These are phyloP conservation scores for Phortica variegata DNA, from an alignment of 1,140 invertebrate genomes.

Conservation along the genomic window DNA sequence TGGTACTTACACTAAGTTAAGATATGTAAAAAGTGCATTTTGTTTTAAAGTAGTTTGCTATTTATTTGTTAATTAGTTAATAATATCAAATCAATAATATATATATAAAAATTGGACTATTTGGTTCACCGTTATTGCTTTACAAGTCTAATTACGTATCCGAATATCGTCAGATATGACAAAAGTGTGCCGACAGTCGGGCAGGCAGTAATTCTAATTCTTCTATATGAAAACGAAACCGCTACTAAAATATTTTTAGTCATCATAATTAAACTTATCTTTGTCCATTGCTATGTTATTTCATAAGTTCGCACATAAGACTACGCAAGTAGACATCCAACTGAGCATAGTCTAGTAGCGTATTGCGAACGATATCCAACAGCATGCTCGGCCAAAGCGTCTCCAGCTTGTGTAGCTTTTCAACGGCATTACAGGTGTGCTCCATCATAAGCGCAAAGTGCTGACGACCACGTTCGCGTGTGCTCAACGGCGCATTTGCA, in stretches of 20 bases:
- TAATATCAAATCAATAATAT: conserved; percentile 53
- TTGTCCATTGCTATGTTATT: too few species aligned
- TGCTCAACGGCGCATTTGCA: conserved; percentile 59
- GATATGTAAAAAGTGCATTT: background rate
- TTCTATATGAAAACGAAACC: too few species aligned
- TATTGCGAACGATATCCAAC: conserved; percentile 71
- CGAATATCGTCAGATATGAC: too few species aligned
- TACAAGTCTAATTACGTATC: conserved; percentile 19
- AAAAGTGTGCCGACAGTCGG: too few species aligned
- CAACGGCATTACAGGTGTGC: conserved; percentile 70
- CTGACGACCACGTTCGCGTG: conserved; percentile 69
- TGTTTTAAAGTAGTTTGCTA: conserved; percentile 13
- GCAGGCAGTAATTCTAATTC: too few species aligned
- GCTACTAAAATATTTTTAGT: too few species aligned
- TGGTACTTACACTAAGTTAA: too few species aligned
- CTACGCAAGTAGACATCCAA: conserved; percentile 75
- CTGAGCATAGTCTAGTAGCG: conserved; percentile 74
- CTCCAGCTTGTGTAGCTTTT: conserved; percentile 72
- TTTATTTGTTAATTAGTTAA: conserved; percentile 24
- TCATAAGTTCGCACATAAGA: conserved; percentile 51
- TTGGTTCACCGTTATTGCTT: conserved; percentile 30
- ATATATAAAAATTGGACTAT: conserved; percentile 53
- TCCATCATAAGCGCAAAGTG: conserved; percentile 69
- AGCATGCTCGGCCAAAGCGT: conserved; percentile 73
- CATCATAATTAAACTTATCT: too few species aligned